Evolutionary conservation across 1,140 invertebrate species (phyloP).

Genomic region (Drepana arcuata): DNA sequence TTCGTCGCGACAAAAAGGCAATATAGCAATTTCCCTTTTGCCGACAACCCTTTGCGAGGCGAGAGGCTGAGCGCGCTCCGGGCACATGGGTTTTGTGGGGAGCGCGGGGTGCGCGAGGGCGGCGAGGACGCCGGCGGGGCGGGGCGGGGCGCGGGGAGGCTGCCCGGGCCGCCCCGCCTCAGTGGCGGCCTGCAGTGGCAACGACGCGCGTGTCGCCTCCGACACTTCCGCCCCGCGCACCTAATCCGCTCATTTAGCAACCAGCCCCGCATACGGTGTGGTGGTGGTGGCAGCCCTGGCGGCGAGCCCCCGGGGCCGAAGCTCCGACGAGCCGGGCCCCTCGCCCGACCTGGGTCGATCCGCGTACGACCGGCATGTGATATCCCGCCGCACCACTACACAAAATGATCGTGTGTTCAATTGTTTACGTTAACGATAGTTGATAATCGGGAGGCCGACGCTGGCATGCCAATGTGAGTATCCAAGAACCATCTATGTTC

Average conservation of each 20-base stretch:
- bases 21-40: slow-evolving; percentile 44
- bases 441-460: slow-evolving; percentile 54
- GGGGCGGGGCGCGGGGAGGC: slow-evolving; percentile 24
- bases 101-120: slow-evolving; percentile 17
- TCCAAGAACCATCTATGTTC: slow-evolving; percentile 24
- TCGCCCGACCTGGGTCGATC: slow-evolving; percentile 37
- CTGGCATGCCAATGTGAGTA: slow-evolving; percentile 69
- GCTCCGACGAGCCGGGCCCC: slow-evolving; percentile 39
- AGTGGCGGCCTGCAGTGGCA: slow-evolving; percentile 64
- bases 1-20: slow-evolving; percentile 33
- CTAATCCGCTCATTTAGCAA: slow-evolving; percentile 54
- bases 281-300: slow-evolving; percentile 37
- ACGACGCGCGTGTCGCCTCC: slow-evolving; percentile 61
- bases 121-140: slow-evolving; percentile 14
- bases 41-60: slow-evolving; percentile 59
- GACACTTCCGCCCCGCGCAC: slow-evolving; percentile 55
- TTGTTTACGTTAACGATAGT: slow-evolving; percentile 62
- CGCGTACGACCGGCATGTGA: slow-evolving; percentile 46
- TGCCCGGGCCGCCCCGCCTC: slow-evolving; percentile 63
- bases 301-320: slow-evolving; percentile 38
- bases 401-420: slow-evolving; percentile 48
- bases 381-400: slow-evolving; percentile 22
- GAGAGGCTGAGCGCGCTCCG: slow-evolving; percentile 36
- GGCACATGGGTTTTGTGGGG: slow-evolving; percentile 51
- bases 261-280: slow-evolving; percentile 52